Conservation (phyloP, 2,888 invertebrate species). For the Venusia cambrica region DNA sequence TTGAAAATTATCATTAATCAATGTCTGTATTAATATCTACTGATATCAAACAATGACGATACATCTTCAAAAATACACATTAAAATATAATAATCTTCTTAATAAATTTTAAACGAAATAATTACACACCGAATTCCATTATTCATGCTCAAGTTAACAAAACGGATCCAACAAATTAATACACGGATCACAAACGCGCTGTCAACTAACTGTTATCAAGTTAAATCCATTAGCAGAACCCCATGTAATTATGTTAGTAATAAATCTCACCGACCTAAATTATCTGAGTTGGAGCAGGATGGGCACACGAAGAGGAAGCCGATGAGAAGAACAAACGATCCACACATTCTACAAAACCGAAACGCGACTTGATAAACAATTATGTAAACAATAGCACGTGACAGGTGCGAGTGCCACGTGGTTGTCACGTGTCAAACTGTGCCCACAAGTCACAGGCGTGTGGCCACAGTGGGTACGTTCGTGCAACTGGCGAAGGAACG, state of each 20-base stretch:
- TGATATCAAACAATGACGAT: too few relatives aligned
- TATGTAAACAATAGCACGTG: conserved; percentile 35
- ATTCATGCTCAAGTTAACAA: conserved; percentile 23
- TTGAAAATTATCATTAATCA: too few relatives aligned
- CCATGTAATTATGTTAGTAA: conserved; percentile 52
- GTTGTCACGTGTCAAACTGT: conserved; percentile 52
- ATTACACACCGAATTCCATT: conserved; percentile 22
- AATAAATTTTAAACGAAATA: conserved; percentile 7
- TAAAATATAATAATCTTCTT: too few relatives aligned
- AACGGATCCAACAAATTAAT: conserved; percentile 24
- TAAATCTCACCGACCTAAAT: conserved; percentile 68
- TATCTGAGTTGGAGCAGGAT: conserved; percentile 69
- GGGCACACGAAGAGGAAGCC: conserved; percentile 59
- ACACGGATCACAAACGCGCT: conserved; percentile 37
- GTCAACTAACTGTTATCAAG: conserved; percentile 44
- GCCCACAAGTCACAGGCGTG: conserved; percentile 66
- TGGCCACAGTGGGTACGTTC: conserved; percentile 70
- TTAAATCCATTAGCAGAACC: conserved; percentile 49
- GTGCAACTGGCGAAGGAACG: conserved; percentile 63
- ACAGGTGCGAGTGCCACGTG: conserved; percentile 52
- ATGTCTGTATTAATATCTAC: too few relatives aligned
- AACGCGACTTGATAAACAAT: conserved; percentile 24
- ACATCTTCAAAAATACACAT: too few relatives aligned
- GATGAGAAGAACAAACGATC: conserved; percentile 45
- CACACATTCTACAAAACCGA: conserved; percentile 39